Percentiles rank a stretch among this genome's conserved stretches.
Conservation (phyloP, 1,140 invertebrate species). For the Cyclina sinensis region DNA sequence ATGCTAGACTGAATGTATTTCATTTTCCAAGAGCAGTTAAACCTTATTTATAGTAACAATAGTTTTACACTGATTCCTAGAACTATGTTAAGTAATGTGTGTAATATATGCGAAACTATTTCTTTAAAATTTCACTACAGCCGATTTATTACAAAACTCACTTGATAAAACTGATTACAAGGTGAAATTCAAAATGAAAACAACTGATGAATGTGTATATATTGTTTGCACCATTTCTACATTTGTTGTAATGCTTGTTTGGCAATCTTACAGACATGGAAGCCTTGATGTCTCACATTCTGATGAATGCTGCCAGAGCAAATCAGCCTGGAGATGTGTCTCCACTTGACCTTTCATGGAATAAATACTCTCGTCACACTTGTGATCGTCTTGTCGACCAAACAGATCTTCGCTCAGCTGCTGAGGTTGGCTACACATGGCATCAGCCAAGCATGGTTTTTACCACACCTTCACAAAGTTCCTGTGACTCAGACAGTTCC, state of each 20-base stretch:
- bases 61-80: too few relatives aligned
- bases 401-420: conserved; percentile 34
- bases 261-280: conserved; percentile 37
- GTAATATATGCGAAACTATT: too few relatives aligned
- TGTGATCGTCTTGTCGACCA: conserved; percentile 43
- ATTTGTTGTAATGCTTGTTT: background rate
- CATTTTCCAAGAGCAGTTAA: too few relatives aligned
- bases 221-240: background rate
- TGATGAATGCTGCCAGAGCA: background rate
- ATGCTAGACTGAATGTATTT: too few relatives aligned
- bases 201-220: background rate
- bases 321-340: background rate
- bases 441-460: background rate
- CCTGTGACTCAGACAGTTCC: background rate
- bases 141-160: too few relatives aligned
- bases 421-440: background rate
- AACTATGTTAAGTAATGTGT: too few relatives aligned
- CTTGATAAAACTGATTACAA: too few relatives aligned
- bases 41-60: too few relatives aligned
- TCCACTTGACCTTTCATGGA: conserved; percentile 4
- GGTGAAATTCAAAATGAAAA: too few relatives aligned
- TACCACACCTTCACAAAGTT: background rate
- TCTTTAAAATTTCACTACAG: too few relatives aligned
- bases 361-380: background rate
- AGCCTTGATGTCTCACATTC: conserved; percentile 43